Evolutionary conservation across 2,888 invertebrate genomes (phyloP).

Genomic region (Plebejus melissa): DNA sequence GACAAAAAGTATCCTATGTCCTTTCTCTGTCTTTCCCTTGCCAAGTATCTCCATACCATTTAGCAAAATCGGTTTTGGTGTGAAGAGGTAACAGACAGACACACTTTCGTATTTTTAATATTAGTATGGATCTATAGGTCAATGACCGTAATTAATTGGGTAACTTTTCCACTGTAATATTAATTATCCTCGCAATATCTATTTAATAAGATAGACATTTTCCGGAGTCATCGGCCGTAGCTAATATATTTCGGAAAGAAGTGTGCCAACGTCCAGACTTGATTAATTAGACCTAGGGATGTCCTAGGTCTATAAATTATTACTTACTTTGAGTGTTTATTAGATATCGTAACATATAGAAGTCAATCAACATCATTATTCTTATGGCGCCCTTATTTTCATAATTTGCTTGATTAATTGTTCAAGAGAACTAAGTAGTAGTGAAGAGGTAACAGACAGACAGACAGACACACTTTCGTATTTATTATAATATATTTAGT

Average conservation of each 20-base stretch:
- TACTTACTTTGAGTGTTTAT: not conserved
- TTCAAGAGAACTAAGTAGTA: no score
- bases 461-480: no score
- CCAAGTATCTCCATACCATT: no score
- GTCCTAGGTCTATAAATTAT: not conserved
- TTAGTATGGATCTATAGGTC: not conserved
- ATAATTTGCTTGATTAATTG: no score
- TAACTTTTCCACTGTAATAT: not conserved
- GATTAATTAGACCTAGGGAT: slow-evolving; percentile 1
- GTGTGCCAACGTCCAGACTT: slow-evolving; percentile 8
- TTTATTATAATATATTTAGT: no score
- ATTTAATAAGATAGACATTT: not conserved
- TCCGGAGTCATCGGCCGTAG: not conserved
- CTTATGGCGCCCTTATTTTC: no score
- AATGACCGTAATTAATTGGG: not conserved
- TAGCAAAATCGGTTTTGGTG: no score
- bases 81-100: no score
- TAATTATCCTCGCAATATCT: not conserved
- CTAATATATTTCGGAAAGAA: not conserved
- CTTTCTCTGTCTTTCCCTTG: no score
- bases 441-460: no score
- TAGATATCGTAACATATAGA: not conserved
- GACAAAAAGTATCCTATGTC: no score
- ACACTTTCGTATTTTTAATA: no score
- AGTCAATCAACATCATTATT: not conserved